Evolutionary conservation across 2,888 invertebrate genomes (phyloP).

Genomic region (Erebia epiphron): DNA sequence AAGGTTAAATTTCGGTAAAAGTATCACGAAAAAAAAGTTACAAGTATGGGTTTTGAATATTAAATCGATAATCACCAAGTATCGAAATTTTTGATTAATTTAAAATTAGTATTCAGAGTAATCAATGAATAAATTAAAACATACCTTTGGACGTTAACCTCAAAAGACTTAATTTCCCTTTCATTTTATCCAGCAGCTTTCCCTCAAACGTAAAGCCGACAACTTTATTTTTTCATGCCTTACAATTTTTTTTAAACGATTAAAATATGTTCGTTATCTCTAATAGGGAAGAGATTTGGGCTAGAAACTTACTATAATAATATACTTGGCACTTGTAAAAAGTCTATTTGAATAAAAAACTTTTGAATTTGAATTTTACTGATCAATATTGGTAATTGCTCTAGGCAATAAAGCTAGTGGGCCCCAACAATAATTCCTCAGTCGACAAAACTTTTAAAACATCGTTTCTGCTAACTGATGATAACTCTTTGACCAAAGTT

Average conservation of each 20-base stretch:
- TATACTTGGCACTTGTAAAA: too few relatives aligned
- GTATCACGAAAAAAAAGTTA: neutral
- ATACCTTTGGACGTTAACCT: too few relatives aligned
- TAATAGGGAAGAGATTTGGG: too few relatives aligned
- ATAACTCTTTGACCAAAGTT: slow-evolving; percentile 2
- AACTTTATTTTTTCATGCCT: neutral
- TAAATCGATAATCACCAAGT: neutral
- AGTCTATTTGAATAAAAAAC: too few relatives aligned
- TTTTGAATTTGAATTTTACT: too few relatives aligned
- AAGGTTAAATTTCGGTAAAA: neutral
- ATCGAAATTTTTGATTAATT: neutral
- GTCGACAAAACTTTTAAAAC: too few relatives aligned
- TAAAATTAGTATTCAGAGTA: slow-evolving; percentile 1
- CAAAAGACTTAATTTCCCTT: neutral
- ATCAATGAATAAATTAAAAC: neutral
- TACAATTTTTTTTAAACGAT: too few relatives aligned
- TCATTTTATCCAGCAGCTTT: neutral
- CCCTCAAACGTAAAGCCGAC: neutral
- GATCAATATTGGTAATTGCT: too few relatives aligned
- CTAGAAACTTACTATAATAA: too few relatives aligned
- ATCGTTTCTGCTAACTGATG: neutral
- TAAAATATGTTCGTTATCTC: too few relatives aligned
- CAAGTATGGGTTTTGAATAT: neutral
- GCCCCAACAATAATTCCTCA: too few relatives aligned
- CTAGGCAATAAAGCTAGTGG: too few relatives aligned